Base-by-base conservation (phyloP, 2,797 vertebrate genomes). In the Neosilurus mollespiculum region DNA sequence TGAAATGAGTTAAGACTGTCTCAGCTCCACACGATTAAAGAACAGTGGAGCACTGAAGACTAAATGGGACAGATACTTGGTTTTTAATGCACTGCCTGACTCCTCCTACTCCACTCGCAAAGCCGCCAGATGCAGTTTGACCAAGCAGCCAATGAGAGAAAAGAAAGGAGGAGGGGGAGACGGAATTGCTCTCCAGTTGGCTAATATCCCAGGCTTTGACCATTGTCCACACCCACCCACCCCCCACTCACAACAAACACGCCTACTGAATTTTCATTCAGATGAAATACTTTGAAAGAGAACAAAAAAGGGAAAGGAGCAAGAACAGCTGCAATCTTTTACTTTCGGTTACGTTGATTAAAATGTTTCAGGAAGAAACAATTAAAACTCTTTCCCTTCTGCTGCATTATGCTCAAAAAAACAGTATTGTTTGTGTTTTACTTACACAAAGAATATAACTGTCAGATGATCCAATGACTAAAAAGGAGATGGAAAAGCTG, bases 241-340 rank as follows among this genome's bases (percentile, higher is more conserved):
- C 91, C 92, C 91, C 92, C 88, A 86, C 87, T 6, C 80, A 91
- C 92, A 94, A 93, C 93, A 93, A 93, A 93, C 92, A 93, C 88
- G 72, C 90, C 89, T 89, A 91, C 92, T 88, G 89, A 89, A 90
- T 93, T 94, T 94, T 94, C 92, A 95, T 95, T 95, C 93, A 95
- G 94, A 95, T 94, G 88, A 90, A 92, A 92, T 93, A 91, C 90
- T 94, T 92, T 93, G 92, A 94, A 94, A 93, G 89, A 89, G 89
- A 89, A 84, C 84, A 84, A 91, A 78, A 86, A 81, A 86, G 67
- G 54, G 30, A 81, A 75, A 83, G 65, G 71, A 70, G 51, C 24
- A 34, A 67, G 80, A 91, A 93, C 92, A 94, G 93, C 92, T 95
- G 93, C 92, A 94, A 92, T 93, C 82, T 91, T 92, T 92, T 91